Evolutionary conservation across 2,113 vertebrate genomes (phyloP).

Genomic region (Lepisosteus osseus): DNA sequence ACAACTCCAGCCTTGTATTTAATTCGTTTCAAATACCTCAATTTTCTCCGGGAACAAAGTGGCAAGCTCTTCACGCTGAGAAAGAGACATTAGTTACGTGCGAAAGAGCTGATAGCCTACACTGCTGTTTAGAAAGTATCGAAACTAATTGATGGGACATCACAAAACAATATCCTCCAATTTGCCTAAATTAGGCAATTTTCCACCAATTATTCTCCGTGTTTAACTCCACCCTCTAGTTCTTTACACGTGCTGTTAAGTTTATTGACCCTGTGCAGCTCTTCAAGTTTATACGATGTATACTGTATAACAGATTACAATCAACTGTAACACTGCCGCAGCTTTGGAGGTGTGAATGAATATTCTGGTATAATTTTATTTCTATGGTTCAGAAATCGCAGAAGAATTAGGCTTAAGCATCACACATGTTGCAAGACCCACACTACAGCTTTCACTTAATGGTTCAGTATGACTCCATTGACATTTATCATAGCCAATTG

Average conservation of each 20-base stretch:
- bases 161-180: constrained; percentile 13
- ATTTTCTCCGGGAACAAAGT: neutral
- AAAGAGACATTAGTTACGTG: neutral
- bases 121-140: neutral
- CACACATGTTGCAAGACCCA: too few species aligned
- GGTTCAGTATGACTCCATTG: too few species aligned
- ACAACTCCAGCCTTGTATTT: neutral
- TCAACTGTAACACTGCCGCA: too few species aligned
- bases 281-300: too few species aligned
- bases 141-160: constrained; percentile 16
- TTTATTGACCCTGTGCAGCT: too few species aligned
- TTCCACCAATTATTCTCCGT: constrained; percentile 2
- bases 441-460: too few species aligned
- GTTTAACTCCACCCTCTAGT: neutral
- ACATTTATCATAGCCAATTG: too few species aligned
- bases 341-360: too few species aligned
- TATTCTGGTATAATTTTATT: too few species aligned
- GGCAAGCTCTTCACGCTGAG: neutral
- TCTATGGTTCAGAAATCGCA: too few species aligned
- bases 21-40: constrained; percentile 2
- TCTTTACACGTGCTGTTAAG: neutral
- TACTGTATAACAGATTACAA: too few species aligned
- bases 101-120: neutral
- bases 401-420: too few species aligned
- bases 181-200: constrained; percentile 12